These are phyloP conservation scores for Mesorhabditis belari DNA, from an alignment of 2,888 invertebrate species.

Conservation along the genomic window DNA sequence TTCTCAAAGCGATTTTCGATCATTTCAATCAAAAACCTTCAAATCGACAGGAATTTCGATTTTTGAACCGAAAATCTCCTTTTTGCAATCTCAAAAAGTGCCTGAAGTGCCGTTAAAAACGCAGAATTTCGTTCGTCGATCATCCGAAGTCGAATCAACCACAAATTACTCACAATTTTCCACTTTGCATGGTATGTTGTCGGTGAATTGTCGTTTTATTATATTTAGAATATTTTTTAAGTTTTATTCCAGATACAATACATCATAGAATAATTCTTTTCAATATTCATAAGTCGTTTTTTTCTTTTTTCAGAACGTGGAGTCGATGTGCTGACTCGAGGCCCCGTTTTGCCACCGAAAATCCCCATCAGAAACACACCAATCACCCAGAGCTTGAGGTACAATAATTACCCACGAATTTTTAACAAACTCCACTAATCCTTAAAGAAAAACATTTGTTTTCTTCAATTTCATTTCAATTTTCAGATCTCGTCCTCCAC, in stretches of 20 bases:
- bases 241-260: not conserved
- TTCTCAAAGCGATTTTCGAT: not conserved
- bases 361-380: slow-evolving; percentile 26
- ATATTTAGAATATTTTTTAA: not conserved
- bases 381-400: slow-evolving; percentile 17
- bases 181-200: no score
- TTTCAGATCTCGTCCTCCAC: slow-evolving; percentile 19
- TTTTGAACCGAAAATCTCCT: no score
- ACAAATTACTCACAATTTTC: no score
- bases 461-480: not conserved
- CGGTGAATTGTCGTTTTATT: not conserved
- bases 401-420: not conserved
- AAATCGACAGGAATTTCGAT: no score
- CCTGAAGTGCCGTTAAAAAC: no score
- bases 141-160: no score
- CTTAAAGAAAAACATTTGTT: not conserved
- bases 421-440: not conserved
- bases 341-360: slow-evolving; percentile 21
- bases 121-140: no score
- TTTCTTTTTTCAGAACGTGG: not conserved
- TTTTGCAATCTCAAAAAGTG: no score
- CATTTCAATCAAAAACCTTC: no score
- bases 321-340: not conserved
- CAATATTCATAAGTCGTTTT: no score
- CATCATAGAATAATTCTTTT: no score